These are phyloP conservation scores for Nannoperca obscura DNA, from an alignment of 2,797 vertebrate genomes.

Conservation along the genomic window DNA sequence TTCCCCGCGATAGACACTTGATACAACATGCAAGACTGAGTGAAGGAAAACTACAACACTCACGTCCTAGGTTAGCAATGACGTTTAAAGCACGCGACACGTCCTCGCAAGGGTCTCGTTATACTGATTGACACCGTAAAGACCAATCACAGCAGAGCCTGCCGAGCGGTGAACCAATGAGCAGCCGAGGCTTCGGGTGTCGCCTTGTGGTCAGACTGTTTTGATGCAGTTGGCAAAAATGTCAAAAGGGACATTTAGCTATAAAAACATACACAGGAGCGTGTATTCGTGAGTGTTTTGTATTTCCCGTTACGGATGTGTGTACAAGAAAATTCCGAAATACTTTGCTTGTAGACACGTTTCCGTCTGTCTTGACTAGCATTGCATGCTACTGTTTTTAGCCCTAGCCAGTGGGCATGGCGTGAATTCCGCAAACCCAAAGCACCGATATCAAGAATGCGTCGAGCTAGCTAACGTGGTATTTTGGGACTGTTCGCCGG, in stretches of 20 bases:
- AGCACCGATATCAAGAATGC: conserved; percentile 62
- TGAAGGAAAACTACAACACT: conserved; percentile 59
- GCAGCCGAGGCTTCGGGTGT: conserved; percentile 5
- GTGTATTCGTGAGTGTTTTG: conserved; percentile 1
- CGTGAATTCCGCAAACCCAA: conserved; percentile 60
- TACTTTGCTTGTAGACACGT: not conserved
- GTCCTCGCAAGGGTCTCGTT: not conserved
- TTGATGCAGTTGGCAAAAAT: conserved; percentile 68
- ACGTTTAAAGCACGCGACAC: conserved; percentile 58
- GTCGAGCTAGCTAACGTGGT: conserved; percentile 45
- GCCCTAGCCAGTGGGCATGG: conserved; percentile 54
- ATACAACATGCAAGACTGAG: fast-evolving
- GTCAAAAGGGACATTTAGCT: conserved; percentile 11
- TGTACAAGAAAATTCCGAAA: not conserved
- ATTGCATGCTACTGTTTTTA: conserved; percentile 68
- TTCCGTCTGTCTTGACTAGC: conserved; percentile 8
- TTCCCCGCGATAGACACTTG: fast-evolving
- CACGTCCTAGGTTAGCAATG: not conserved
- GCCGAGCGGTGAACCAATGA: conserved; percentile 44
- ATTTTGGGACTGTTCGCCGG: conserved; percentile 26
- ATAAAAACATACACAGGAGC: not conserved
- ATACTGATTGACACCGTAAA: conserved; percentile 25
- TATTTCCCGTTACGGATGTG: not conserved
- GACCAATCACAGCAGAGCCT: conserved; percentile 56
- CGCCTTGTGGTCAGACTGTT: conserved; percentile 58